These are phyloP conservation scores for Plemyria rubiginata DNA, from an alignment of 2,888 invertebrate species.

Conservation along the genomic window DNA sequence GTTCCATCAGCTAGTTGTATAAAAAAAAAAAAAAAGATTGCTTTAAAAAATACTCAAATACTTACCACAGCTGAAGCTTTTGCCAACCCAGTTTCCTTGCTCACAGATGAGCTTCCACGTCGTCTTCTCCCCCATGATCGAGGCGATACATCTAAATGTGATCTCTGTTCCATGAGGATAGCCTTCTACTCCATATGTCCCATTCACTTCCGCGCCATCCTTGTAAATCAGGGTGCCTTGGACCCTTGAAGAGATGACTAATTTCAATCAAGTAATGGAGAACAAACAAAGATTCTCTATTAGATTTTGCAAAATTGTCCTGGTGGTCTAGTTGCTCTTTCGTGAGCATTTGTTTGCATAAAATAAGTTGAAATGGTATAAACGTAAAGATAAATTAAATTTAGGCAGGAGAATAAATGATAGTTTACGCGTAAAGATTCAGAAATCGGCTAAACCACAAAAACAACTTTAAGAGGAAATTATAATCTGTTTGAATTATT, in stretches of 20 bases:
- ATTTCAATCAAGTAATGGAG: slow-evolving; percentile 29
- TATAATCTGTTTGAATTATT: slow-evolving; percentile 18
- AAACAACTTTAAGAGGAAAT: slow-evolving; percentile 18
- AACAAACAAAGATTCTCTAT: slow-evolving; percentile 3
- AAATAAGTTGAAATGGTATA: slow-evolving; percentile 14
- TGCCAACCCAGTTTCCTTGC: slow-evolving; percentile 93
- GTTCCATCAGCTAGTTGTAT: no score
- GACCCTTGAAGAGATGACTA: slow-evolving; percentile 75
- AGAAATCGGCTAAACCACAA: slow-evolving; percentile 13
- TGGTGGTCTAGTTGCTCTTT: slow-evolving; percentile 20
- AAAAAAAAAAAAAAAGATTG: no score
- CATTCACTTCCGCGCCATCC: slow-evolving; percentile 88
- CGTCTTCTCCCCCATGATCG: slow-evolving; percentile 91
- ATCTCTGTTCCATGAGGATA: slow-evolving; percentile 94
- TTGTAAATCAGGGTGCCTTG: slow-evolving; percentile 91
- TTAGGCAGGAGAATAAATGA: not conserved
- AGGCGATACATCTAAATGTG: slow-evolving; percentile 92
- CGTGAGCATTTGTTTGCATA: slow-evolving; percentile 19
- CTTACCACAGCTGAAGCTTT: slow-evolving; percentile 91
- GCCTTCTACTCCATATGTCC: slow-evolving; percentile 86
- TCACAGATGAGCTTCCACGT: slow-evolving; percentile 95
- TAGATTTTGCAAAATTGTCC: slow-evolving; percentile 9
- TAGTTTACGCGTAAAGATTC: not conserved
- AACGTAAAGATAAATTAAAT: not conserved
- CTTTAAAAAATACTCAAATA: not conserved